Evolutionary conservation across 2,888 invertebrate genomes (phyloP), one percentile per base, ranked within the genome.

Genomic region (Scaptomyza polygonia): DNA sequence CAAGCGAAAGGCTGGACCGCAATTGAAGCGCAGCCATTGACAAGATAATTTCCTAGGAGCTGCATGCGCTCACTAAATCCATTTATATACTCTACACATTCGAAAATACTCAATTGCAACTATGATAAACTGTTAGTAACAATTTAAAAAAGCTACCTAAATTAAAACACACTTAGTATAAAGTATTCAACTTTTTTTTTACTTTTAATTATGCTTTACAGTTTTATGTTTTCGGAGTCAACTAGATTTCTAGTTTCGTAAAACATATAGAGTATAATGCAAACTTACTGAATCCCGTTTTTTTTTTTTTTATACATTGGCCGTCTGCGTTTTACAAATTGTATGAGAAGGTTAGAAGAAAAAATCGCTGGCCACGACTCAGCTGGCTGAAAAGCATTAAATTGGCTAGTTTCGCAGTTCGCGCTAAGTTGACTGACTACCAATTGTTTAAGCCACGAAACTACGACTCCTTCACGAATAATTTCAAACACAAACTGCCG

Each of bases 371-470:
- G 65, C 87, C 82, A 82, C 82, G 82, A 82, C 58, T 83, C 64
- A 30, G 65, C 45, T 64, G 59, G 65, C 57, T 66, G 67, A 76
- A 67, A 70, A 32, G 49, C 54, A 70, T 52, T 51, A 82, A 82
- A 85, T 82, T 87, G 87, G 87, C 87, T 67, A 72, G 85, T 81
- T 82, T 82, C 78, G 82, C 65, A 81, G 82, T 62, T 78, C 85
- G 82, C 87, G 82, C 78, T 82, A 86, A 86, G 79, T 82, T 82
- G 87, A 82, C 87, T 82, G 82, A 82, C 82, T 82, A 82, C 85
- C 87, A 82, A 86, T 82, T 82, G 87, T 84, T 86, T 86, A 72
- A 67, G 78, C 71, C 71, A 75, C 70, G 78, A 82, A 70, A 43
- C 81, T 52, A 65, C 44, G 78, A 80, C 81, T 84, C 81, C 86